Percentiles rank a stretch among this genome's conserved stretches.
Evolutionary conservation across 2,797 vertebrate genomes (phyloP).

Genomic region (Melanotaenia trifasciata): DNA sequence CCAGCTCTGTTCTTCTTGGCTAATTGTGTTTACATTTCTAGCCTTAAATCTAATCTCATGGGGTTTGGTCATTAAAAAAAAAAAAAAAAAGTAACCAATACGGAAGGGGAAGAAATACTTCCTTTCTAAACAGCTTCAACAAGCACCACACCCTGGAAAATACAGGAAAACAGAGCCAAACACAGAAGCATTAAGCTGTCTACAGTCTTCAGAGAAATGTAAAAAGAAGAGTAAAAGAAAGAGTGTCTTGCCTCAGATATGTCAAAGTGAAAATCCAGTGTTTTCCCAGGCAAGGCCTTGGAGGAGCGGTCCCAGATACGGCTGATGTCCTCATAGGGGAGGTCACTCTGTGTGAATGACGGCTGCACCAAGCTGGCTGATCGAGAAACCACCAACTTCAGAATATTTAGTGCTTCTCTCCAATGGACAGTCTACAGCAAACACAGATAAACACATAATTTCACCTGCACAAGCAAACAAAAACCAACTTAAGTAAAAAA

Average conservation of each 20-base stretch:
- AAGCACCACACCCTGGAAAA: slow-evolving; percentile 73
- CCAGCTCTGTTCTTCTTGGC: slow-evolving; percentile 46
- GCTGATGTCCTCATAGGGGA: slow-evolving; percentile 89
- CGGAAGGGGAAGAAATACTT: slow-evolving; percentile 65
- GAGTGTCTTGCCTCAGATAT: slow-evolving; percentile 88
- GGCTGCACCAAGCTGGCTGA: slow-evolving; percentile 92
- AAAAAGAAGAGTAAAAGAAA: slow-evolving; percentile 20
- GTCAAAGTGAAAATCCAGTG: slow-evolving; percentile 94
- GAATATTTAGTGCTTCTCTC: slow-evolving; percentile 92
- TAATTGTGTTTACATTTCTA: slow-evolving; percentile 71
- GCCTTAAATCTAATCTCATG: slow-evolving; percentile 64
- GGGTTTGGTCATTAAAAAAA: slow-evolving; percentile 53
- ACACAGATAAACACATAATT: slow-evolving; percentile 37
- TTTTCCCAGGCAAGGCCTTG: slow-evolving; percentile 94
- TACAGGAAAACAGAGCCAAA: slow-evolving; percentile 33
- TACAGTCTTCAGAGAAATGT: background rate
- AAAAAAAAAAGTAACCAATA: slow-evolving; percentile 56
- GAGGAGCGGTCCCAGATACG: slow-evolving; percentile 91
- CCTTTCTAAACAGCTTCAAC: slow-evolving; percentile 55
- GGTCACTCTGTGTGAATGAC: slow-evolving; percentile 86
- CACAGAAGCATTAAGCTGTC: slow-evolving; percentile 19
- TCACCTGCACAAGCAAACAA: slow-evolving; percentile 22
- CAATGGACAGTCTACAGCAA: slow-evolving; percentile 88
- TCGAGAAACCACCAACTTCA: slow-evolving; percentile 93
- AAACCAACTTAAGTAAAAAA: slow-evolving; percentile 15